These are phyloP conservation scores for Diabrotica undecimpunctata DNA, from an alignment of 1,140 invertebrate species.

Conservation along the genomic window DNA sequence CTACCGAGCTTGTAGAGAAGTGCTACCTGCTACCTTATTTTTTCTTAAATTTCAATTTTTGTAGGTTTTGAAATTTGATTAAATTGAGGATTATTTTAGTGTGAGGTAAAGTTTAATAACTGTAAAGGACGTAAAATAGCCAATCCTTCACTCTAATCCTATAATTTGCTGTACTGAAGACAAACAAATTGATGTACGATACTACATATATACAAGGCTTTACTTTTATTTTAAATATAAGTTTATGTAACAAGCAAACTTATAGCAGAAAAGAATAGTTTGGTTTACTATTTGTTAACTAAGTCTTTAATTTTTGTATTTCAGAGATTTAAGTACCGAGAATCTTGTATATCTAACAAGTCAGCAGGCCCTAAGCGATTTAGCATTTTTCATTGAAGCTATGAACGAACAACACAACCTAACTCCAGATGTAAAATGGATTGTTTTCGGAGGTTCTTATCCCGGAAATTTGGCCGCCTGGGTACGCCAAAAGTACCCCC, in stretches of 20 bases:
- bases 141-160: no score
- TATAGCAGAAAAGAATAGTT: neutral
- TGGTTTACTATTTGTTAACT: neutral
- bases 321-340: constrained; percentile 69
- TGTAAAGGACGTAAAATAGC: no score
- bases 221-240: no score
- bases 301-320: constrained; percentile 31
- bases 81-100: no score
- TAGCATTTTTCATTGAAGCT: constrained; percentile 72
- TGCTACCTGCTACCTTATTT: no score
- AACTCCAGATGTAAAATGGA: constrained; percentile 68
- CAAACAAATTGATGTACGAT: neutral
- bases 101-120: no score
- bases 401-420: constrained; percentile 48
- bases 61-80: no score
- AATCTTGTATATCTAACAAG: constrained; percentile 79
- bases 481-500: constrained; percentile 85
- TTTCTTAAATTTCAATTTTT: no score
- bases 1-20: no score
- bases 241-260: neutral
- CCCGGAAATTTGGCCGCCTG: constrained; percentile 87
- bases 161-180: no score
- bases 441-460: constrained; percentile 91
- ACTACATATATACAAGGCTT: no score
- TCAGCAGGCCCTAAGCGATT: constrained; percentile 84